Evolutionary conservation across 2,113 vertebrate genomes (phyloP).

Genomic region (Lepidothrix coronata): DNA sequence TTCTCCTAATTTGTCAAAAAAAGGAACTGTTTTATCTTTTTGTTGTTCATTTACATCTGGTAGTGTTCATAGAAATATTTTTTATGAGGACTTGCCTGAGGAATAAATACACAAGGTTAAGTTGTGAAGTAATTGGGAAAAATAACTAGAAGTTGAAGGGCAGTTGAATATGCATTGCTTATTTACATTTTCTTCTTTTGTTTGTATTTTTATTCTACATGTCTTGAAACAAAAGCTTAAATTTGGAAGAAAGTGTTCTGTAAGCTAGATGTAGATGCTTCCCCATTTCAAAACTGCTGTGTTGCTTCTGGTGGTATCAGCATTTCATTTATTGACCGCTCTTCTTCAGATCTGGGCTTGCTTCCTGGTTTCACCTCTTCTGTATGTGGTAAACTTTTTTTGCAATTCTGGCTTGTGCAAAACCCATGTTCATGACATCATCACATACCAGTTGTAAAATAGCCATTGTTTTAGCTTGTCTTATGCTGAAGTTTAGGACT

Average conservation of each 20-base stretch:
- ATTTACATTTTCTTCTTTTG: neutral
- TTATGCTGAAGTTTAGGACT: neutral
- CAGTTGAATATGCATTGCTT: neutral
- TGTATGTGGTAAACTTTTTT: neutral
- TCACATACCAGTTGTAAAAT: neutral
- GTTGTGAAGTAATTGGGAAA: neutral
- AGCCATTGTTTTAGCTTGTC: neutral
- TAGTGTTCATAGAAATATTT: neutral
- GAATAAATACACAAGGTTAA: neutral
- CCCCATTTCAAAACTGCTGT: neutral
- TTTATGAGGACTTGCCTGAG: neutral
- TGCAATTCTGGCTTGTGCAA: neutral
- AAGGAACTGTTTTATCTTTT: accelerated
- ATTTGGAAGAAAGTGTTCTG: neutral
- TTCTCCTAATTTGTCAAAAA: neutral
- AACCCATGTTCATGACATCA: neutral
- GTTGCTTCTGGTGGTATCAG: neutral
- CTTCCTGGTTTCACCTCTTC: neutral
- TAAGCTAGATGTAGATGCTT: neutral
- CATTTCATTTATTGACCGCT: neutral
- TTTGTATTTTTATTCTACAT: neutral
- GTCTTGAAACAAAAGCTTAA: neutral
- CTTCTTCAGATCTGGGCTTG: neutral
- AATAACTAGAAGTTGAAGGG: neutral
- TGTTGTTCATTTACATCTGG: neutral